A percentile compares a stretch with the other conserved stretches of the same genome.
phyloP scores from a whole-genome alignment of 2,797 vertebrate genomes.

The Pachyuromys duprasi region DNA sequence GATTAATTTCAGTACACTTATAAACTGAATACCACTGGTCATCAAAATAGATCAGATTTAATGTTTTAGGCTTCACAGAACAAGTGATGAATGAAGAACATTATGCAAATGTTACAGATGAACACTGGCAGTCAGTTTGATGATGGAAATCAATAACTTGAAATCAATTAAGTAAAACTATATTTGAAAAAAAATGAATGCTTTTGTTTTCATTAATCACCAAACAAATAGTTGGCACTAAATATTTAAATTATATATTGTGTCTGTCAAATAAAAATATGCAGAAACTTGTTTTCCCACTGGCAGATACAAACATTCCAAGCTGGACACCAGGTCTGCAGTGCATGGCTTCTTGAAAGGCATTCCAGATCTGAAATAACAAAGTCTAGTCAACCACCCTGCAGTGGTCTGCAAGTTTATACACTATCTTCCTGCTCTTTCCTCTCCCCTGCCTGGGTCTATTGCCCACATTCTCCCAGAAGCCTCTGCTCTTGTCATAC shows the following conservation, averaged over 20 bases:
- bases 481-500: neutral
- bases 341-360: neutral
- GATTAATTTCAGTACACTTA: neutral
- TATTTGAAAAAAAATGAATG: neutral
- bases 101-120: neutral
- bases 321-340: neutral
- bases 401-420: neutral
- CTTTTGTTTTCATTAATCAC: neutral
- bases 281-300: neutral
- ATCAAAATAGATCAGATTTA: neutral
- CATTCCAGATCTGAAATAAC: neutral
- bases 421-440: neutral
- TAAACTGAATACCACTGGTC: neutral
- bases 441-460: neutral
- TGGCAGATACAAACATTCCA: neutral
- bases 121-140: neutral
- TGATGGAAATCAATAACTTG: neutral
- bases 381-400: neutral
- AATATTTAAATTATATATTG: neutral
- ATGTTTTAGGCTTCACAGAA: neutral
- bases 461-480: neutral
- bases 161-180: neutral
- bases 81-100: neutral
- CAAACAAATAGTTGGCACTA: neutral
- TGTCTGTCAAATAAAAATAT: neutral